Evolutionary conservation across 2,113 vertebrate species (phyloP).

Genomic region (Campylomormyrus numenius): DNA sequence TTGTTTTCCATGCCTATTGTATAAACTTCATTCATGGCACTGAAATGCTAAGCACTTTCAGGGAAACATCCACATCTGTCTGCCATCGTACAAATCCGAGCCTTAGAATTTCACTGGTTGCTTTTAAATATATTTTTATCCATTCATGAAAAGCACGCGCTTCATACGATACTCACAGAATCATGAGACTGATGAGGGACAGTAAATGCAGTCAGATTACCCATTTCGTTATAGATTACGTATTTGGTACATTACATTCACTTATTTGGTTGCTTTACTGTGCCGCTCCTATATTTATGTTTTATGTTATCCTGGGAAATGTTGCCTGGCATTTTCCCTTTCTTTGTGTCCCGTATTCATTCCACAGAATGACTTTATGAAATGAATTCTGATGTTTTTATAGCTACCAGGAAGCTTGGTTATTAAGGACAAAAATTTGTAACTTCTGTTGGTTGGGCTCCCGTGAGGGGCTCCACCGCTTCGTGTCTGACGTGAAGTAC

Average conservation of each 20-base stretch:
- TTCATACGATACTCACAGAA: background rate
- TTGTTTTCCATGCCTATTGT: background rate
- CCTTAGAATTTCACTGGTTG: background rate
- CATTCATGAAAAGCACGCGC: background rate
- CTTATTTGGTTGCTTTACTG: background rate
- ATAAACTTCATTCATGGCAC: background rate
- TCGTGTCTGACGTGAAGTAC: background rate
- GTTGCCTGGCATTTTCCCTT: background rate
- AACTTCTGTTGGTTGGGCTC: background rate
- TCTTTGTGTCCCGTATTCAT: background rate
- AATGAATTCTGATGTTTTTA: conserved; percentile 2
- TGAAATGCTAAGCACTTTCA: background rate
- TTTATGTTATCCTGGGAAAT: background rate
- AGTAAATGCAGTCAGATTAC: background rate
- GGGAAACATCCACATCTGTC: background rate
- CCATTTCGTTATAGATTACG: background rate
- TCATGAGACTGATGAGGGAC: background rate
- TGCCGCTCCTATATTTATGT: background rate
- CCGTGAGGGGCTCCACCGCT: background rate
- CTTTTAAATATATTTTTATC: background rate
- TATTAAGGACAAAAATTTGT: background rate
- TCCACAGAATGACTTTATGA: background rate
- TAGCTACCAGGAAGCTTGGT: background rate
- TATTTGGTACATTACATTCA: background rate
- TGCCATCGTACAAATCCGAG: background rate